Evolutionary conservation across 1,140 invertebrate species (phyloP).

Genomic region (Aphis gossypii): DNA sequence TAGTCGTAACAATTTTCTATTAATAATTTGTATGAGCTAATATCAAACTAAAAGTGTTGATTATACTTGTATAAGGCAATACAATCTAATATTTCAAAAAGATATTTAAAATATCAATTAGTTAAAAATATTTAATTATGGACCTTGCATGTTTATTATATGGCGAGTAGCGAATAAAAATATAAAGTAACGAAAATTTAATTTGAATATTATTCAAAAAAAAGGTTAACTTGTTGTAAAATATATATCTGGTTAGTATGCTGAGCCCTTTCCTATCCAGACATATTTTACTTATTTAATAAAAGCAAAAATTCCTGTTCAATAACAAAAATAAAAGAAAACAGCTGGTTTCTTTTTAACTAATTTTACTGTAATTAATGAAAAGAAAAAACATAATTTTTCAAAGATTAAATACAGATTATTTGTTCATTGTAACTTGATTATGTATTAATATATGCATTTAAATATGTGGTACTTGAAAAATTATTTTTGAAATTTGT

Average conservation of each 20-base stretch:
- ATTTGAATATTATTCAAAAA: constrained; percentile 12
- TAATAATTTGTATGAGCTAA: background rate
- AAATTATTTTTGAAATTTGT: background rate
- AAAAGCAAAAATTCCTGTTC: background rate
- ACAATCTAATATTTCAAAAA: constrained; percentile 10
- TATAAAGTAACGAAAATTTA: background rate
- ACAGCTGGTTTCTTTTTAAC: background rate
- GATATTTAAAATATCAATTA: background rate
- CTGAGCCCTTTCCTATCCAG: background rate
- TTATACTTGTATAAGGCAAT: background rate
- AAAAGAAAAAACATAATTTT: background rate
- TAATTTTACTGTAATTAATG: background rate
- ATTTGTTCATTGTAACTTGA: background rate
- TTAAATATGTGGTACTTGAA: background rate
- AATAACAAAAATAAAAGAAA: constrained; percentile 9
- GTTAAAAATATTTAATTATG: background rate
- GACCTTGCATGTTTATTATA: background rate
- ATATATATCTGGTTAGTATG: background rate
- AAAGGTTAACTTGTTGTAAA: background rate
- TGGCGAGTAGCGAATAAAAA: background rate
- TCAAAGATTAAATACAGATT: background rate
- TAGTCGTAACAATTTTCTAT: background rate
- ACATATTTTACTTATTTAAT: background rate
- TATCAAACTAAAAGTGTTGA: background rate
- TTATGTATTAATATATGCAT: background rate